Base-by-base conservation (phyloP, 2,888 invertebrate genomes). In the Chironomus tentans region DNA sequence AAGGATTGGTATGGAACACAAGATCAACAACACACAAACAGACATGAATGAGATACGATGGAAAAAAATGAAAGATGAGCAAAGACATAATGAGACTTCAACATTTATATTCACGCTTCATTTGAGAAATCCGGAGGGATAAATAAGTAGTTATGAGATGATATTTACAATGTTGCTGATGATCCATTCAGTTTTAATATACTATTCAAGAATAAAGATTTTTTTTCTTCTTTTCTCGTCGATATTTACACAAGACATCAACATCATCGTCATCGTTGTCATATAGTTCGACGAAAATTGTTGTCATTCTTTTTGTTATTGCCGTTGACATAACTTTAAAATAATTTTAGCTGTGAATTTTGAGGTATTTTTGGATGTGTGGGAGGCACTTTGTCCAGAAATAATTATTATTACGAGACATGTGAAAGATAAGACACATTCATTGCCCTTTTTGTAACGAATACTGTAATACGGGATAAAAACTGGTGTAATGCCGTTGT, bases 191-290 rank as follows among this genome's bases (percentile, higher is more conserved):
- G 24, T 21, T 4, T 12, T 56, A 56, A 56, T 56, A 18, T 18
- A 56, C 56, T 56, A 18, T 56, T 56, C 15, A 18, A 56, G 18
- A 56, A 56, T 38, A 38, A 38, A 38, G 28, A 28, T 28, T 28
- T 28, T 28, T n/a, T 65, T 21, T 62, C 22, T 18, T 62, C 12
- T 72, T 38, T 21, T 18, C 2, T 24, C 56, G 72, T 21, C 18
- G 71, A 22, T 73, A 62, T 73, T 73, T 73, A 62, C 72, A 18
- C 62, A 73, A 73, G 72, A 73, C 62, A 73, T 73, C 72, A 71
- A 56, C 71, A 28, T 62, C 18, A 15, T 56, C 56, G 56, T 56
- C 56, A 18, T 56, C 56, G n/a, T 56, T 6, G n/a, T 56, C 38
- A 38, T 38, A 38, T 38, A 38, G 38, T 10, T 38, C 10, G 38